Evolutionary conservation across 2,888 invertebrate species (phyloP), one percentile per base, ranked within the genome.

Genomic region (Drosophila pseudotalamancana): DNA sequence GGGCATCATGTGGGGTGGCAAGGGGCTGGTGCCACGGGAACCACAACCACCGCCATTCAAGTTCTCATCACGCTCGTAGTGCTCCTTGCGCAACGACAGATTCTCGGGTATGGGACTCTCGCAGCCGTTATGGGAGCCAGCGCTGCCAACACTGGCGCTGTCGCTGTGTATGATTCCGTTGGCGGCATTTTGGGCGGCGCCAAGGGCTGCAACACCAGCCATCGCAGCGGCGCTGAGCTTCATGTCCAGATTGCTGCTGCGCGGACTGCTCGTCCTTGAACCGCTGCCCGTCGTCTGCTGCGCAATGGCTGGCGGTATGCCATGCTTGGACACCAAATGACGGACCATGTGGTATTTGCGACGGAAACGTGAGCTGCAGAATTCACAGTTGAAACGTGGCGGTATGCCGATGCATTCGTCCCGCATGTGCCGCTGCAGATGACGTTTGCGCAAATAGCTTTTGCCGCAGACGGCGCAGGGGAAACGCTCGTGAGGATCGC

Each of bases 391-490:
- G 83, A 92, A 93, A 21, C 92, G 90, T 27, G 93, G 93, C 68
- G 91, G 91, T 62, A 92, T 92, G 61, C 91, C 92, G 54, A 92
- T 91, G 73, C 93, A 93, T 79, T 93, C 93, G 71, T 92, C 92
- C 40, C 92, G 92, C 77, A 92, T 90, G 72, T 94, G 94, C 6
- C 94, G 92, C 71, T 93, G 93, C 60, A 94, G 88, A 62, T 94
- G 94, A 37, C 94, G 93, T 85, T 94, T 94, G 39, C 94, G 92
- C 81, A 93, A 92, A 88, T 94, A 94, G 62, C 92, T 93, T 89
- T 93, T 93, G 72, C 92, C 92, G 75, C 94, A 94, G 40, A 92
- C 92, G 50, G 90, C 88, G 86, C 94, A 94, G 16, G 91, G 90
- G 79, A 92, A 93, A 62, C 93, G 92, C 55, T 92, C 91, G 14